Percentiles rank a stretch among this genome's conserved stretches.
phyloP scores from a whole-genome alignment of 2,888 invertebrate genomes.

The Oxytorus armatus region DNA sequence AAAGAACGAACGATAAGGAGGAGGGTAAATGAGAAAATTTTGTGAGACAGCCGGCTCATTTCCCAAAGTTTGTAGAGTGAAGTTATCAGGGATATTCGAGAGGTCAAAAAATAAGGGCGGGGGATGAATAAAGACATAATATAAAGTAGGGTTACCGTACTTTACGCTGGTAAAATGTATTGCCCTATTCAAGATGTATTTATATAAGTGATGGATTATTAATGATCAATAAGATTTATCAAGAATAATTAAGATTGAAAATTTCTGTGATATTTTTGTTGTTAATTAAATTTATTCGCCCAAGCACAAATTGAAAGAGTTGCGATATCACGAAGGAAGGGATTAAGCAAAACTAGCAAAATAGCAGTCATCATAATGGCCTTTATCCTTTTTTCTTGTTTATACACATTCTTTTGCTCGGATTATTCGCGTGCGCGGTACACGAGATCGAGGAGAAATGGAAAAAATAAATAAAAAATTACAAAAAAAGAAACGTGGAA shows the following conservation, averaged over 20 bases:
- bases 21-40: constrained; percentile 18
- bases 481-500: constrained; percentile 49
- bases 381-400: constrained; percentile 47
- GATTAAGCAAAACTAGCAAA: constrained; percentile 57
- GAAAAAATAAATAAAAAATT: constrained; percentile 19
- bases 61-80: constrained; percentile 69
- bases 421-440: constrained; percentile 56
- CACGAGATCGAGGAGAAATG: constrained; percentile 40
- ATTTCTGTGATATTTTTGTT: not conserved
- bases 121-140: constrained; percentile 5
- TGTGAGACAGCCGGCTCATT: constrained; percentile 55
- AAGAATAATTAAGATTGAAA: not conserved
- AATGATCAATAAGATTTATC: not conserved
- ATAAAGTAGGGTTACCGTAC: not conserved
- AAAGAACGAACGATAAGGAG: not conserved
- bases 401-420: constrained; percentile 47
- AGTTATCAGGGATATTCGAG: too few relatives aligned
- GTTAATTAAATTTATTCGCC: not conserved
- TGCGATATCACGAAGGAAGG: not conserved
- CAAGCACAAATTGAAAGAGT: not conserved
- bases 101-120: not conserved
- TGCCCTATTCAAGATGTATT: not conserved
- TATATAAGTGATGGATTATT: not conserved
- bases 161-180: not conserved
- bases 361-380: constrained; percentile 48